These are phyloP conservation scores for Puma concolor DNA, from an alignment of 2,113 vertebrate species.

Conservation along the genomic window DNA sequence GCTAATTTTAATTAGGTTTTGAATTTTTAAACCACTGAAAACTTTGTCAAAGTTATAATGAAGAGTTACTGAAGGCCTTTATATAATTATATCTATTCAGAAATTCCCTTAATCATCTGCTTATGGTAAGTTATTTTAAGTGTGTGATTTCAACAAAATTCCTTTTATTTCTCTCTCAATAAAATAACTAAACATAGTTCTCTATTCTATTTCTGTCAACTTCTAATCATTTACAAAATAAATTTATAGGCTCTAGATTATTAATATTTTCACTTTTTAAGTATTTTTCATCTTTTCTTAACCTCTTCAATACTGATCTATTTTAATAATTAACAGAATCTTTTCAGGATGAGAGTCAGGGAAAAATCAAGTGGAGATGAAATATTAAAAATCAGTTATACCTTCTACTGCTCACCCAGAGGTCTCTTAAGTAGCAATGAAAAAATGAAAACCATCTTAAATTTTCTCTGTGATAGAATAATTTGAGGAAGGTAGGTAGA, in stretches of 20 bases:
- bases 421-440: neutral
- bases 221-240: conserved; percentile 7
- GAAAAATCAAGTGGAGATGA: neutral
- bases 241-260: neutral
- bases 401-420: neutral
- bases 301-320: neutral
- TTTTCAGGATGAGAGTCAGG: neutral
- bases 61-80: neutral
- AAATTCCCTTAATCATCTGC: neutral
- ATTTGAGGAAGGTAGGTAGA: neutral
- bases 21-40: conserved; percentile 46
- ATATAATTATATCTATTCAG: conserved; percentile 39
- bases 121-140: neutral
- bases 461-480: neutral
- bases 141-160: neutral
- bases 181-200: neutral
- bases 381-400: conserved; percentile 12
- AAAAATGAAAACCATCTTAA: neutral
- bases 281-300: neutral
- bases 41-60: neutral
- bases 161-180: neutral
- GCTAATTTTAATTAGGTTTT: conserved; percentile 39
- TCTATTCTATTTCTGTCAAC: neutral
- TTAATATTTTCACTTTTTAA: neutral
- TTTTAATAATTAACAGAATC: neutral